Evolutionary conservation across 2,797 vertebrate genomes (phyloP), one percentile per base, ranked within the genome.

Genomic region (Champsocephalus gunnari): DNA sequence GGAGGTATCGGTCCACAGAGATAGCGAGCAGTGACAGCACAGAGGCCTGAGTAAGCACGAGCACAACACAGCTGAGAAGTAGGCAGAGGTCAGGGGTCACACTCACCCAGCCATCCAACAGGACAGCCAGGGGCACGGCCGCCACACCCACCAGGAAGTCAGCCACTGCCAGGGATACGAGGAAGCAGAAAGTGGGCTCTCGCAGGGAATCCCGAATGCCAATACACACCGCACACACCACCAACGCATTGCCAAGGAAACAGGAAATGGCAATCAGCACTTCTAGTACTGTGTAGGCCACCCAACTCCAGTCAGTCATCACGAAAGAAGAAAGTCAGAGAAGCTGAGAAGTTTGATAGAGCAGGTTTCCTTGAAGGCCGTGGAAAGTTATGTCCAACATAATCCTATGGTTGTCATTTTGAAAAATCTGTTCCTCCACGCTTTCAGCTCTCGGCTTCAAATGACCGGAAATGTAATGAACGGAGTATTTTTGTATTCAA

Each of bases 1-100:
- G 87, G 73, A 97, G 91, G 87, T 96, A 97, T 24, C 96, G 86
- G 90, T 97, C 96, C 70, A 97, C 84, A 0, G 96, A 96, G 3
- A 97, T 96, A 65, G 96, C 96, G 8, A 97, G 88, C 75, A 97
- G 88, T n/a, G 96, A 96, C 80, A 98, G 91, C 86, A 96, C 94
- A 13, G 96, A 97, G 1, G 95, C 95, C 0, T 94, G 95, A 0
- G 94, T 97, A 88, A 97, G 93, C 70, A 95, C 82, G 16, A 97
- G 55, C 56, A 96, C 62, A 1, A 96, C 77, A 62, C 96, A 98
- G 91, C 93, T 93, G 84, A 96, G 89, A 12, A 96, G 87, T 0
- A 97, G 94, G 88, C 96, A 97, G 68, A 77, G 1, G 21, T 94
- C 73, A 73, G 94, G 93, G 58, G 79, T 87, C 66, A 94, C 0